Percentiles rank a stretch among this genome's conserved stretches.
Conservation (phyloP, 2,888 invertebrate genomes). For the Hedychridium roseum region DNA sequence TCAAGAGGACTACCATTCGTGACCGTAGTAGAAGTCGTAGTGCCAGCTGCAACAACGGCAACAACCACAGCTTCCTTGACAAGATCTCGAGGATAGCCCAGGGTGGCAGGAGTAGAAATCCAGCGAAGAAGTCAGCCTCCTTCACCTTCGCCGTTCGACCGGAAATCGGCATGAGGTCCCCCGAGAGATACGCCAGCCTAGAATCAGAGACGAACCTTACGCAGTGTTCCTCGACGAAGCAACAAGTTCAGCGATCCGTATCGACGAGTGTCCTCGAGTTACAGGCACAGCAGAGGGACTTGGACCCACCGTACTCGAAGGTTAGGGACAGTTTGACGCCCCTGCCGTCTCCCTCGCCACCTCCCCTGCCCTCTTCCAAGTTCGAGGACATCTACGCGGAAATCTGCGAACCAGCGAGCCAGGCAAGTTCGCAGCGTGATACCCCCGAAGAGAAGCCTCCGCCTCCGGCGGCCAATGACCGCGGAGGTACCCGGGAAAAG, state of each 20-base stretch:
- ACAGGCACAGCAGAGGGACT: conserved; percentile 43
- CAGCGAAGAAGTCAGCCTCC: conserved; percentile 59
- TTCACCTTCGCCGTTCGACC: conserved; percentile 59
- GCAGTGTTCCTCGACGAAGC: conserved; percentile 37
- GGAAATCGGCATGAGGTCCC: conserved; percentile 59
- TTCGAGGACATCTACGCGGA: conserved; percentile 61
- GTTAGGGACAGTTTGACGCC: conserved; percentile 59
- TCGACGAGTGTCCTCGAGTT: conserved; percentile 59
- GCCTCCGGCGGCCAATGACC: conserved; percentile 25
- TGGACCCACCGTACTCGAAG: conserved; percentile 61
- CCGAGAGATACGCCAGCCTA: conserved; percentile 57
- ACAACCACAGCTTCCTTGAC: conserved; percentile 51
- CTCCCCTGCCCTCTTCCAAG: conserved; percentile 32
- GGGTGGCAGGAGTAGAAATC: conserved; percentile 55
- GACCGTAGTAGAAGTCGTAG: conserved; percentile 50
- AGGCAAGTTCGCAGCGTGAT: conserved; percentile 18
- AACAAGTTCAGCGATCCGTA: conserved; percentile 56
- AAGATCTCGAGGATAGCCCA: conserved; percentile 58
- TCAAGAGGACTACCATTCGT: conserved; percentile 56
- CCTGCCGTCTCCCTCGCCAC: conserved; percentile 51
- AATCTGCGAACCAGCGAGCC: conserved; percentile 53
- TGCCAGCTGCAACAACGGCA: conserved; percentile 33
- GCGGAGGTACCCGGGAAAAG: conserved; percentile 43
- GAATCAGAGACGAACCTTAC: conserved; percentile 54
- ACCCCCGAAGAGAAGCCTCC: conserved; percentile 41